Conservation (phyloP, 2,797 vertebrate genomes). For the Sebastes iracundus region DNA sequence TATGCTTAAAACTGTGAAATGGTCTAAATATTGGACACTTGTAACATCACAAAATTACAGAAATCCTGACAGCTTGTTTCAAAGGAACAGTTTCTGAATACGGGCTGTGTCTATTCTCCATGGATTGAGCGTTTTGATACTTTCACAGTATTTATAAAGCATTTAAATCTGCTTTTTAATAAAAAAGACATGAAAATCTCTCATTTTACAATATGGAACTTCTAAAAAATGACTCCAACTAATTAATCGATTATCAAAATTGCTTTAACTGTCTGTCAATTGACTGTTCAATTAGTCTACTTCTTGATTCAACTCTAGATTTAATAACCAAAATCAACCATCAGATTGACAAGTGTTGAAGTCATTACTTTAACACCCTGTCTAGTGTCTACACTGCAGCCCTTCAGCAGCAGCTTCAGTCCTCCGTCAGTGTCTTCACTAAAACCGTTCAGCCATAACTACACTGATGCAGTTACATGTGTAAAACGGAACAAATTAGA, state of each 20-base stretch:
- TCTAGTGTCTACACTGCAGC: not conserved
- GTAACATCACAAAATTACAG: too few species aligned
- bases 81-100: too few species aligned
- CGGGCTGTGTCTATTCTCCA: too few species aligned
- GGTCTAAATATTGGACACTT: too few species aligned
- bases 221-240: not conserved
- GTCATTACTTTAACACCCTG: not conserved
- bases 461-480: not conserved
- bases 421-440: not conserved
- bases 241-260: not conserved
- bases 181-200: too few species aligned
- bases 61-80: too few species aligned
- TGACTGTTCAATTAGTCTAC: not conserved
- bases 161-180: too few species aligned
- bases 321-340: not conserved
- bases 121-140: too few species aligned
- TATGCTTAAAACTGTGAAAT: too few species aligned
- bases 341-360: not conserved
- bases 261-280: not conserved
- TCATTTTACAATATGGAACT: too few species aligned
- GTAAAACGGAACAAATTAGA: not conserved
- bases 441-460: not conserved
- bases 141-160: too few species aligned
- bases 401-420: not conserved
- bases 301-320: not conserved